These are phyloP conservation scores for Noctilio leporinus DNA, from an alignment of 2,113 vertebrate species.

Conservation along the genomic window DNA sequence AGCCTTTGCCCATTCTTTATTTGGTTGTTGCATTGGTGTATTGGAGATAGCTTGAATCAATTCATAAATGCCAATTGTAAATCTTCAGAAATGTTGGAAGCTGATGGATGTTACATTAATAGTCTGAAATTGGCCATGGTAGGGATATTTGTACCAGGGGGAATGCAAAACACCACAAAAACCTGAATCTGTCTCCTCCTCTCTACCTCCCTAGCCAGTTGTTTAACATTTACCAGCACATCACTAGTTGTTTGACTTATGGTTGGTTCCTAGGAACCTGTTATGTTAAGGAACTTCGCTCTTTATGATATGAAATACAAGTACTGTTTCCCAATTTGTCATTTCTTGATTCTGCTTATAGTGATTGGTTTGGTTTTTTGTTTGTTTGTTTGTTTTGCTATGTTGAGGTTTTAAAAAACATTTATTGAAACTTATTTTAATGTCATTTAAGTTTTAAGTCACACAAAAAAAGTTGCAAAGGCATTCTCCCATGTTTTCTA, in stretches of 20 bases:
- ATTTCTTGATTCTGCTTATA: not conserved
- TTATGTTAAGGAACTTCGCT: not conserved
- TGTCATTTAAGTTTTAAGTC: not conserved
- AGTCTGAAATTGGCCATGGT: not conserved
- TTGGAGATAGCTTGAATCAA: not conserved
- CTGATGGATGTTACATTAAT: not conserved
- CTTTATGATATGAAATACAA: not conserved
- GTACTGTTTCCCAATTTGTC: not conserved
- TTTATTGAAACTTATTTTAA: not conserved
- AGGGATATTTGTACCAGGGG: not conserved
- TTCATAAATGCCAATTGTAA: not conserved
- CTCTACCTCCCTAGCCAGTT: no score
- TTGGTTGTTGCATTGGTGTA: not conserved
- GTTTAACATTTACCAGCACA: not conserved
- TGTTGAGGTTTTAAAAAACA: not conserved
- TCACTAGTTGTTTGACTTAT: not conserved
- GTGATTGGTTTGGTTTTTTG: not conserved
- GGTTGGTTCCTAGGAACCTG: no score
- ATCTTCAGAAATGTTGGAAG: not conserved
- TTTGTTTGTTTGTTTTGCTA: not conserved
- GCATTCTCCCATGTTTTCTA: not conserved
- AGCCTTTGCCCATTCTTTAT: not conserved
- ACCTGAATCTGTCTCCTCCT: no score
- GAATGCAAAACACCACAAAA: not conserved
- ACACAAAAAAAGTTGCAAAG: not conserved